phyloP scores from a whole-genome alignment of 1,140 invertebrate species.

The Notospermus geniculatus region DNA sequence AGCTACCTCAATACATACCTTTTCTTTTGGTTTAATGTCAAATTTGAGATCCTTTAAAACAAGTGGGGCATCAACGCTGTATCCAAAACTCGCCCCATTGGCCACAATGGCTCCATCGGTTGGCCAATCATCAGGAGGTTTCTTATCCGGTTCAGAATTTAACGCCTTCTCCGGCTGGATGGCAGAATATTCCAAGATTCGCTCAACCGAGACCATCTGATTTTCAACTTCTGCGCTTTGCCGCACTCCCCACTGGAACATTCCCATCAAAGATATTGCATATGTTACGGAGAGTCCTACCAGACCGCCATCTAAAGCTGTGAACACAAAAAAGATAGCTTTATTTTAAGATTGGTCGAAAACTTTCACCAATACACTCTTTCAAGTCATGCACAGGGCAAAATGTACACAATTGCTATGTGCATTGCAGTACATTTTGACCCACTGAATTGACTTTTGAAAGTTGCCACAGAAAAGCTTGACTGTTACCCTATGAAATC shows the following conservation, averaged over 20 bases:
- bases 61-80: slow-evolving; percentile 63
- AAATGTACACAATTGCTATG: too few species aligned
- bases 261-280: slow-evolving; percentile 71
- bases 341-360: too few species aligned
- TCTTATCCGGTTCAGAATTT: slow-evolving; percentile 65
- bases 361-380: too few species aligned
- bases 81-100: slow-evolving; percentile 65
- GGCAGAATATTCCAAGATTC: slow-evolving; percentile 74
- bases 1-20: too few species aligned
- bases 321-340: too few species aligned
- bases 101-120: slow-evolving; percentile 67
- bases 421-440: too few species aligned
- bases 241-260: slow-evolving; percentile 81
- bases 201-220: slow-evolving; percentile 77
- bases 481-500: too few species aligned
- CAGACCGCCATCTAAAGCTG: slow-evolving; percentile 58
- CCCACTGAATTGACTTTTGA: too few species aligned
- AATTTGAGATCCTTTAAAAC: slow-evolving; percentile 75
- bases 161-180: slow-evolving; percentile 65
- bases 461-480: too few species aligned
- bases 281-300: slow-evolving; percentile 80
- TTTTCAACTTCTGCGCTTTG: slow-evolving; percentile 80
- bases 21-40: slow-evolving; percentile 68
- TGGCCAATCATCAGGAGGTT: slow-evolving; percentile 63
- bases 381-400: too few species aligned